Conservation (phyloP, 2,888 invertebrate genomes). For the Polyploca ridens region DNA sequence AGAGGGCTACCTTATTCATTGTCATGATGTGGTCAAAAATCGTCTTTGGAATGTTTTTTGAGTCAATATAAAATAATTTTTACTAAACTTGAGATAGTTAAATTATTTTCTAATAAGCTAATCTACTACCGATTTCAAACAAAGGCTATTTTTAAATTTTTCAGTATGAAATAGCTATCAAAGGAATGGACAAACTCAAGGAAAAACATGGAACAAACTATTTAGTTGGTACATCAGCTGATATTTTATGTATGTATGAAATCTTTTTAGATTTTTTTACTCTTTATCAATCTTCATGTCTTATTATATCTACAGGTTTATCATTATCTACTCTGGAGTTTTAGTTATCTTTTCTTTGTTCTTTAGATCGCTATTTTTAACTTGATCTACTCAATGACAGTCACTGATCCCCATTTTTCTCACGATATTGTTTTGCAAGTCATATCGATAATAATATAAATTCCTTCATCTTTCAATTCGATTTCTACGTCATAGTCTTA, state of each 20-base stretch:
- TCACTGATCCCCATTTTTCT: not conserved
- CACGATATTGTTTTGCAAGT: not conserved
- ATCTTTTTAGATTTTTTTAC: not conserved
- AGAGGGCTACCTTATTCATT: no score
- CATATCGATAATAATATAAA: not conserved
- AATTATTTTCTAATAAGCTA: no score
- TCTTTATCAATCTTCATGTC: not conserved
- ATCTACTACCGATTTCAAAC: no score
- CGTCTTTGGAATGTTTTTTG: no score
- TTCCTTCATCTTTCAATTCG: no score
- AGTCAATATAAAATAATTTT: no score
- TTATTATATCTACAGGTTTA: not conserved
- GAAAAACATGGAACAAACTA: conserved; percentile 59
- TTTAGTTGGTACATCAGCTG: conserved; percentile 65
- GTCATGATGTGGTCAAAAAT: no score
- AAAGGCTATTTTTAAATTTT: conserved; percentile 18
- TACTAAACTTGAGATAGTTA: no score
- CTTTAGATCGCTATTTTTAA: not conserved
- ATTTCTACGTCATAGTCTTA: not conserved
- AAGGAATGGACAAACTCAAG: conserved; percentile 58
- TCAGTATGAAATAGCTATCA: conserved; percentile 69
- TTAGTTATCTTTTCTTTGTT: not conserved
- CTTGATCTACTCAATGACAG: not conserved
- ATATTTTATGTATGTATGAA: conserved; percentile 74
- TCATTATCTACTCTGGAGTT: not conserved